phyloP scores from a whole-genome alignment of 2,888 invertebrate species.

The Trissoscelio sp. region DNA sequence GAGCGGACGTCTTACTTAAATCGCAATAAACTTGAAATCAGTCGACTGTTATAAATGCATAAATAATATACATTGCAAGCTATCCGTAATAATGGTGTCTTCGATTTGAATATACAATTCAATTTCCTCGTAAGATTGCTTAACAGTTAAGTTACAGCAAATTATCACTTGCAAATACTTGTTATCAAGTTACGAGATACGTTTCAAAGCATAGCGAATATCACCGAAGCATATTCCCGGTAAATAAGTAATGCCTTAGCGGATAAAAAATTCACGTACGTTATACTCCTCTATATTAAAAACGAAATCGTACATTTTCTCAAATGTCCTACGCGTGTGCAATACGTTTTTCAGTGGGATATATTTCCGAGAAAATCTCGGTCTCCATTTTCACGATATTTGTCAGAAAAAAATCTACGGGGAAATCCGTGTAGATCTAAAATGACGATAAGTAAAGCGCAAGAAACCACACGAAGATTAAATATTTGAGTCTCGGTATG shows the following conservation, averaged over 20 bases:
- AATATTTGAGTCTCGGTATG: neutral
- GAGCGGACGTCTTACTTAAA: neutral
- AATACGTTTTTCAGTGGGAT: neutral
- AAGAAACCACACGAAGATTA: neutral
- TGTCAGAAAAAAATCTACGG: neutral
- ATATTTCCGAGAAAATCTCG: neutral
- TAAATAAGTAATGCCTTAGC: neutral
- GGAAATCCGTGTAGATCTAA: neutral
- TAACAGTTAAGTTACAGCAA: slow-evolving; percentile 4
- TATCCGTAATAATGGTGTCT: neutral
- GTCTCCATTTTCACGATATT: slow-evolving; percentile 5
- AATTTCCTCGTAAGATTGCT: neutral
- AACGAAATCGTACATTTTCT: slow-evolving; percentile 2
- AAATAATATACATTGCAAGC: neutral
- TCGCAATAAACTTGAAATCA: neutral
- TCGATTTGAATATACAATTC: slow-evolving; percentile 3
- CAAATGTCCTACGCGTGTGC: neutral
- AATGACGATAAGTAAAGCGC: neutral
- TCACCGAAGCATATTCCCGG: neutral
- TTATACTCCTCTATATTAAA: neutral
- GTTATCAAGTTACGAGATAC: slow-evolving; percentile 10
- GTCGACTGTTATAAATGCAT: neutral
- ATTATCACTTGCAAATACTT: slow-evolving; percentile 14
- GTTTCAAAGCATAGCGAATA: neutral
- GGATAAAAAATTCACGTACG: slow-evolving; percentile 8